Percentiles rank a stretch among this genome's conserved stretches.
Conservation (phyloP, 2,113 vertebrate genomes). For the Cnemophilus loriae region DNA sequence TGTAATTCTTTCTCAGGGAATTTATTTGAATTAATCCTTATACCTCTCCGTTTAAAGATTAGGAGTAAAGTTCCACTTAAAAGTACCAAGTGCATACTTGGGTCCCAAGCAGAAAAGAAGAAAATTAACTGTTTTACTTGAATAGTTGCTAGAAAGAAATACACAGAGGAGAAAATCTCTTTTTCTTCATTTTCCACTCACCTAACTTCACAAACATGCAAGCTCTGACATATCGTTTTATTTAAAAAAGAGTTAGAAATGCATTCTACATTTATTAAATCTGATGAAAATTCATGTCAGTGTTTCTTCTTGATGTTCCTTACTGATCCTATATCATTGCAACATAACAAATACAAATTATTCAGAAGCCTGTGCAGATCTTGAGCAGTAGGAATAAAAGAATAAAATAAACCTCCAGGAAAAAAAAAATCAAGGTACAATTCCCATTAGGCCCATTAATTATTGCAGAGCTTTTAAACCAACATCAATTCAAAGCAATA, state of each 20-base stretch:
- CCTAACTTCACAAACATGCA: neutral
- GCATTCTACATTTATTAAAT: neutral
- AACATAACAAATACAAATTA: neutral
- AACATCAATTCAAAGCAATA: conserved; percentile 7
- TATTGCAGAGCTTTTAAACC: neutral
- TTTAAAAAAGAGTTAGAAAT: neutral
- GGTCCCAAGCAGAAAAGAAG: neutral
- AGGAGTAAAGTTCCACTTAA: neutral
- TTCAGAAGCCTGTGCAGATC: neutral
- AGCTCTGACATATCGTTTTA: neutral
- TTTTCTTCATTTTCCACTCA: neutral
- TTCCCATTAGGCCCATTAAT: neutral
- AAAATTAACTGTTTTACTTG: neutral
- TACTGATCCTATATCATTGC: neutral
- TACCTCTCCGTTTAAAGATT: neutral
- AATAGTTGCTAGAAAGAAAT: neutral
- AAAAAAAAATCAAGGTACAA: neutral
- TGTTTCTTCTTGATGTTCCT: neutral
- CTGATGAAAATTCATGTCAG: neutral
- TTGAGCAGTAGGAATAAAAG: neutral
- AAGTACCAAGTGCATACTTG: neutral
- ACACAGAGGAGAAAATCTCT: neutral
- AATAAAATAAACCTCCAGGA: neutral
- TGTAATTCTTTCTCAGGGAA: neutral
- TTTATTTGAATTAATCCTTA: neutral